Evolutionary conservation across 2,888 invertebrate species (phyloP), one percentile per base, ranked within the genome.

Genomic region (Mythimna loreyi): DNA sequence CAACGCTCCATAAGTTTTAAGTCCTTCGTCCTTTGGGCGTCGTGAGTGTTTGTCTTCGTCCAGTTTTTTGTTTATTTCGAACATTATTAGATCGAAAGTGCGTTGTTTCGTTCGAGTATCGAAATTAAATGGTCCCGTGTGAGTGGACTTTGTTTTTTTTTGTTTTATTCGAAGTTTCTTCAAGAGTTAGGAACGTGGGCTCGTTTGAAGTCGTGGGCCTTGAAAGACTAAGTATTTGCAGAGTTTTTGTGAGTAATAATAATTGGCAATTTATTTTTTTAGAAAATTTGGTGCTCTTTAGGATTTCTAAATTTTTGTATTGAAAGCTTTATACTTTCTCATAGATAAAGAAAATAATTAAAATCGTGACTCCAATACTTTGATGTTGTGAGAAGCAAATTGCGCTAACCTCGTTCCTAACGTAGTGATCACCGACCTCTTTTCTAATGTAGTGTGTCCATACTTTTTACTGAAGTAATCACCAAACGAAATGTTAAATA

Each of bases 1-100:
- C 11, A 1, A 2, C 33, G 47, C 16, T 3, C 56, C n/a, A 33
- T 72, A 82, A 82, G 72, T 82, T 83, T 83, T 67, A 72, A 82
- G 73, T 78, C 67, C 25, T 52, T 47, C 30, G 55, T 72, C 71
- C 50, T 58, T 36, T 59, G 61, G 58, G 58, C 67, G 23, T 16
- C 30, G 11, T 59, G 45, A 63, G 68, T 81, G 72, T 81, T 83
- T 81, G 61, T 81, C 36, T 81, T 81, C 47, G 61, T 25, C 60
- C 78, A 70, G 81, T 75, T 81, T 83, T 83, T 80, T 67, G 81
- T 78, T 81, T 81, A 81, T 83, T 59, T 62, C 47, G 30, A 62
- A 62, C 82, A 67, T 81, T 80, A 83, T 81, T 81, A 78, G 72
- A 60, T 71, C 50, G 62, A 19, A 55, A 67, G 67, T 55, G 67